Percentiles rank a stretch among this genome's conserved stretches.
Conservation (phyloP, 2,797 vertebrate species). For the Cottoperca gobio region DNA sequence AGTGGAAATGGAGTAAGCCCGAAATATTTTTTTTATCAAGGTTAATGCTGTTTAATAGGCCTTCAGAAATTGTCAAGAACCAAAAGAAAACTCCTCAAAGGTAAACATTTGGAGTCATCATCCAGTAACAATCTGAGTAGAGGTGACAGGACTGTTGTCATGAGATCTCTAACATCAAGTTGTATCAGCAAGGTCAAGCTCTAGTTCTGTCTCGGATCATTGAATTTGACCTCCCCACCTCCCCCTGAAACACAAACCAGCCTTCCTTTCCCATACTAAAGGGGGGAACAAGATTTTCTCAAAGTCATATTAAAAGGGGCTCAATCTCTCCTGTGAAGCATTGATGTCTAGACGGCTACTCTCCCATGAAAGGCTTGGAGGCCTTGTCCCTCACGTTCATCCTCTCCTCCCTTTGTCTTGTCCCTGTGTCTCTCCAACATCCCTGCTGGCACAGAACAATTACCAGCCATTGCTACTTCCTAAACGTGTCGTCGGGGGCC, state of each 20-base stretch:
- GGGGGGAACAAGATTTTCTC: conserved; percentile 35
- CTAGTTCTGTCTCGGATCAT: conserved; percentile 34
- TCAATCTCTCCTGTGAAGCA: conserved; percentile 57
- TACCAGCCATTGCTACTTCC: conserved; percentile 75
- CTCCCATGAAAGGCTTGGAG: conserved; percentile 61
- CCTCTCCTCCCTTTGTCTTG: conserved; percentile 70
- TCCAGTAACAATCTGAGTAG: not conserved
- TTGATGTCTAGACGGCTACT: conserved; percentile 76
- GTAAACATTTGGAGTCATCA: not conserved
- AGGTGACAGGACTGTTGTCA: not conserved
- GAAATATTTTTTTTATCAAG: not conserved
- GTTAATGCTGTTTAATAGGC: not conserved
- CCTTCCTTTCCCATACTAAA: conserved; percentile 46
- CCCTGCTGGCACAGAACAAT: conserved; percentile 80
- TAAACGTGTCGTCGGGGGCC: conserved; percentile 72
- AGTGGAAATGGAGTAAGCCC: not conserved
- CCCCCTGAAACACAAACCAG: conserved; percentile 20
- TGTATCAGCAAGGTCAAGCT: conserved; percentile 57
- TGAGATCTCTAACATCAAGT: conserved; percentile 26
- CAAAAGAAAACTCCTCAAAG: not conserved
- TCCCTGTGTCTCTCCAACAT: conserved; percentile 58
- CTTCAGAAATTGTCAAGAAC: not conserved
- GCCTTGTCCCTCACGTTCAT: conserved; percentile 61
- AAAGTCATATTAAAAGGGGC: conserved; percentile 67
- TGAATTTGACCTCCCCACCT: conserved; percentile 39